Evolutionary conservation across 30 jellyfish, hydroid and myxozoan genomes (phyloP), one percentile per base, ranked within the genome.

Genomic region (Mastigias papua): DNA sequence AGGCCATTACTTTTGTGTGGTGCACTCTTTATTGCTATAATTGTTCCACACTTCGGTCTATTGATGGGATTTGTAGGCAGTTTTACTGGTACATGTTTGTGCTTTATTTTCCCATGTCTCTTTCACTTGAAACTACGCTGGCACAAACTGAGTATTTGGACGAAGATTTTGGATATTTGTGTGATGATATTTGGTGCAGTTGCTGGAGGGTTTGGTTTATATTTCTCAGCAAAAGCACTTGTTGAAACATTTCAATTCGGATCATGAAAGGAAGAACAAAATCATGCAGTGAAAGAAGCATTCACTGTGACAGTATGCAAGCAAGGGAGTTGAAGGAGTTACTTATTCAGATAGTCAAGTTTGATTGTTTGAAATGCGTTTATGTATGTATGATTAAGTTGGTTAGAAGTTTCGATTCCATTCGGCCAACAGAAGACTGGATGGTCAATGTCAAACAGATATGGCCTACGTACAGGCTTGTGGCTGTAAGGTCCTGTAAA

Each of bases 21-120:
- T 35, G 97, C 97, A 2, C 90, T 94, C 22, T 80, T 94, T 26
- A n/a, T 94, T 27, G 99, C 97, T 49, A 22, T 94, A 19, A 85
- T 84, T 72, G 97, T 94, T 32, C 99, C 99, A 28, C 99, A 94
- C 79, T 94, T 94, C 63, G 99, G 99, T 26, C 84, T 94, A 58
- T 77, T 94, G 1, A 94, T 94, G 99, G 97, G 97, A 2, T 67
- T 94, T 69, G 95, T 94, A 54, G 99, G 99, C 30, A 89, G 97
- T 69, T 90, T 94, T 64, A 94, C 99, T 69, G 99, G 99, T 7
- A 94, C 99, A 19, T 87, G 97, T 48, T 65, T 94, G 58, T 89
- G 99, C 66, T 94, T 94, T 87, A 71, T 94, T 3, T 94, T 94
- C 75, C 99, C 99, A 0, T 94, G 99, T 65, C 74, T 72, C 34